Conservation (phyloP, 1,140 invertebrate species). For the Lineus longissimus region DNA sequence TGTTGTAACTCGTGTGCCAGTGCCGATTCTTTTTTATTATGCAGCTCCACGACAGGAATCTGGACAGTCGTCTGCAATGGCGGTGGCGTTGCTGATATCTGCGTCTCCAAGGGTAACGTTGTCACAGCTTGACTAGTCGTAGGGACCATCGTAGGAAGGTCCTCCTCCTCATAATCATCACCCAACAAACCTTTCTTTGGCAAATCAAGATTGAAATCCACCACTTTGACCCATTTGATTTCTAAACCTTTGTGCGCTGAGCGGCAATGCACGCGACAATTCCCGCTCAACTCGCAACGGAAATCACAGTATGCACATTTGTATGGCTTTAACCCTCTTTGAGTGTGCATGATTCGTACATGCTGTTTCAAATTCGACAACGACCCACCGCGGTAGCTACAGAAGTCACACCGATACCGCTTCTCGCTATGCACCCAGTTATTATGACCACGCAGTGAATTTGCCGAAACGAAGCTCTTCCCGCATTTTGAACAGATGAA, state of each 20-base stretch:
- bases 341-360: constrained; percentile 33
- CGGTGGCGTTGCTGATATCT: no score
- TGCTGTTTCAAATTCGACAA: constrained; percentile 30
- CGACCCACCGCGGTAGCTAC: constrained; percentile 25
- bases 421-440: constrained; percentile 28
- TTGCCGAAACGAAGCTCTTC: constrained; percentile 22
- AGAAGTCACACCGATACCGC: constrained; percentile 22
- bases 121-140: no score
- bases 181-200: background rate
- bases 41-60: no score
- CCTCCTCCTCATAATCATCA: no score
- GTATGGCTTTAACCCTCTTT: constrained; percentile 33
- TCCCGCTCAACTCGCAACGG: constrained; percentile 30
- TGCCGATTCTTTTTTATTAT: no score
- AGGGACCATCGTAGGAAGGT: no score
- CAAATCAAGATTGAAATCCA: constrained; percentile 4
- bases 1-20: no score
- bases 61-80: no score
- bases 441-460: constrained; percentile 26
- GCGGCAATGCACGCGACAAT: constrained; percentile 32
- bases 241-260: constrained; percentile 26
- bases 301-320: constrained; percentile 33
- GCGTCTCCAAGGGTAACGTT: no score
- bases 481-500: constrained; percentile 24
- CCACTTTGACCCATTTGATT: constrained; percentile 23